Evolutionary conservation across 2,888 invertebrate genomes (phyloP).

Genomic region (Tanytarsus gracilentus): DNA sequence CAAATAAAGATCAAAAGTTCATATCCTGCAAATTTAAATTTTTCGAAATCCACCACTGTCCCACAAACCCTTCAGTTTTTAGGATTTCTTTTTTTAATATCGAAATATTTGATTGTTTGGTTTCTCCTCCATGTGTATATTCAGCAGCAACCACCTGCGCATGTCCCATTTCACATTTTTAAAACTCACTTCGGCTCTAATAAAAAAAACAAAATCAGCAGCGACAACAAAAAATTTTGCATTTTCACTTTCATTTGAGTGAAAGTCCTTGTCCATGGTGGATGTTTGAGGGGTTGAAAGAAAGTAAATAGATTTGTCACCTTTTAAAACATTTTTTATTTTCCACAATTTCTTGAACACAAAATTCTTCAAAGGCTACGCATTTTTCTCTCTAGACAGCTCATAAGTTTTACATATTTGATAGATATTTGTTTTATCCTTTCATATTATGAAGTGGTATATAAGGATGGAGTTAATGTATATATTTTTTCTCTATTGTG

Average conservation of each 20-base stretch:
- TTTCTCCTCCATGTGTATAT: neutral
- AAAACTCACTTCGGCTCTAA: neutral
- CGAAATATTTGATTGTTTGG: conserved; percentile 25
- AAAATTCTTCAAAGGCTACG: conserved; percentile 3
- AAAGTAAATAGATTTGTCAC: neutral
- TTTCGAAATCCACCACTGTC: neutral
- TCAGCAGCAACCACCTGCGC: neutral
- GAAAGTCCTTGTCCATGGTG: neutral
- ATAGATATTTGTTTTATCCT: neutral
- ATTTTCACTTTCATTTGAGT: conserved; percentile 10
- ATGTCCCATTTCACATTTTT: neutral
- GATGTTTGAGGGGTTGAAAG: neutral
- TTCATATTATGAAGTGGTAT: too few relatives aligned
- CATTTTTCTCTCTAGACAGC: neutral
- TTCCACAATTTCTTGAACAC: neutral
- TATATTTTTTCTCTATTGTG: too few relatives aligned
- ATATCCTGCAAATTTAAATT: neutral
- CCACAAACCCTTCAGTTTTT: neutral
- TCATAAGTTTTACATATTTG: neutral
- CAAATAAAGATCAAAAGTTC: too few relatives aligned
- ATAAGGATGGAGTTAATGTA: too few relatives aligned
- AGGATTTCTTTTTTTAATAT: conserved; percentile 8
- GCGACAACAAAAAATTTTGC: too few relatives aligned
- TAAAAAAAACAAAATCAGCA: neutral
- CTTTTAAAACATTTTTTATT: neutral